Conservation (phyloP, 2,888 invertebrate genomes). For the Rhingia campestris region DNA sequence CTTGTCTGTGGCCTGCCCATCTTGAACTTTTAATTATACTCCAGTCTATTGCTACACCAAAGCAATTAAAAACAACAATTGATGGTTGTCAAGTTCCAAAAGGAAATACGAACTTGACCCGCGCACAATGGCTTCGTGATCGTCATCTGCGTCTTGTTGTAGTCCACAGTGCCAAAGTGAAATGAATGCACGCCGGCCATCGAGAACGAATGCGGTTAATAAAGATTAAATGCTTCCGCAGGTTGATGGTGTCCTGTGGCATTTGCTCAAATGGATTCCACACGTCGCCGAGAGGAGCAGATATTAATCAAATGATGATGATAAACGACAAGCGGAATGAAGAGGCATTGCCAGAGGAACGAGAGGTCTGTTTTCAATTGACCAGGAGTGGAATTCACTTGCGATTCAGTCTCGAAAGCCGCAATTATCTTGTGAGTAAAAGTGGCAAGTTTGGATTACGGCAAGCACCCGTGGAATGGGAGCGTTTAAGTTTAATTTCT, state of each 20-base stretch:
- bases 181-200: background rate
- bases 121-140: constrained; percentile 1
- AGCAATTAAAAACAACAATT: constrained; percentile 47
- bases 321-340: constrained; percentile 23
- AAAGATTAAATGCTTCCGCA: constrained; percentile 33
- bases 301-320: constrained; percentile 35
- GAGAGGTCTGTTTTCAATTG: constrained; percentile 9
- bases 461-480: constrained; percentile 31
- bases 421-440: constrained; percentile 57
- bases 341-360: background rate
- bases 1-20: constrained; percentile 9
- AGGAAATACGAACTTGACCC: constrained; percentile 46
- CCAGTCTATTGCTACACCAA: constrained; percentile 28
- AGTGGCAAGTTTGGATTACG: constrained; percentile 42
- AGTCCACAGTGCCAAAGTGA: background rate
- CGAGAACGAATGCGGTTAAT: constrained; percentile 12
- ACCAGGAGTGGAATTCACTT: constrained; percentile 20
- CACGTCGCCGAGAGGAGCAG: constrained; percentile 6
- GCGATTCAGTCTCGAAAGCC: constrained; percentile 39
- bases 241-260: constrained; percentile 9
- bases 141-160: background rate
- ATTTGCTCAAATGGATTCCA: constrained; percentile 26
- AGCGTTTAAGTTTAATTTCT: constrained; percentile 29
- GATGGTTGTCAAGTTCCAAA: constrained; percentile 50
- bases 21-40: constrained; percentile 33